A percentile compares a stretch with the other conserved stretches of the same genome.
These are phyloP conservation scores for Antrozous pallidus DNA, from an alignment of 2,797 vertebrate genomes.

Conservation along the genomic window DNA sequence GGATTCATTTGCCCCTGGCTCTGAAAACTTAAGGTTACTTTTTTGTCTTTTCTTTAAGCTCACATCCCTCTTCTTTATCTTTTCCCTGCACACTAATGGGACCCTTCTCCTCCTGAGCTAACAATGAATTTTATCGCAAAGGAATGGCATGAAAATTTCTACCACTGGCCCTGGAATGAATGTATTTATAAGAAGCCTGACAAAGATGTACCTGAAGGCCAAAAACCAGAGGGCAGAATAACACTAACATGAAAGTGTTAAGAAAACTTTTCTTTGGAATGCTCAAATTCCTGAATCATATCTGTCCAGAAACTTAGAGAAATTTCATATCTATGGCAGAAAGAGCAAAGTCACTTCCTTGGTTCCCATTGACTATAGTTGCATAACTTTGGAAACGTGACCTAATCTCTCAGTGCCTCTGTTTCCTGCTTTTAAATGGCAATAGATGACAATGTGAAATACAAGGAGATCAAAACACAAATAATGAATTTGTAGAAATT, in stretches of 20 bases:
- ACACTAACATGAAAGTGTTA: neutral
- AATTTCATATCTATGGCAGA: neutral
- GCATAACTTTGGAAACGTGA: neutral
- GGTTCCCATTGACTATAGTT: neutral
- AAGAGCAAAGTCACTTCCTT: neutral
- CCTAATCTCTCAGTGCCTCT: neutral
- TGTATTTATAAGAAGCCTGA: neutral
- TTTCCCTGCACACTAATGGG: neutral
- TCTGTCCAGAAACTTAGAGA: neutral
- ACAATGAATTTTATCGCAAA: neutral
- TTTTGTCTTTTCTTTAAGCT: conserved; percentile 15
- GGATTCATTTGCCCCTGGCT: neutral
- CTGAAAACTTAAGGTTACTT: neutral
- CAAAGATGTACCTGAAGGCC: neutral
- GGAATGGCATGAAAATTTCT: neutral
- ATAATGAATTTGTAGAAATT: conserved; percentile 38
- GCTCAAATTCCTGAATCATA: neutral
- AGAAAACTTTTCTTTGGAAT: neutral
- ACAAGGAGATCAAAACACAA: conserved; percentile 2
- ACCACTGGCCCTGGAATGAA: conserved; percentile 33
- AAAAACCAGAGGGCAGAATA: conserved; percentile 17
- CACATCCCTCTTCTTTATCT: neutral
- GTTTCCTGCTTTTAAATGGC: conserved; percentile 1
- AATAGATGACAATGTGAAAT: conserved; percentile 22
- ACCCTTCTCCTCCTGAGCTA: neutral